phyloP scores from a whole-genome alignment of 2,888 invertebrate genomes.

The Aradus depressus region DNA sequence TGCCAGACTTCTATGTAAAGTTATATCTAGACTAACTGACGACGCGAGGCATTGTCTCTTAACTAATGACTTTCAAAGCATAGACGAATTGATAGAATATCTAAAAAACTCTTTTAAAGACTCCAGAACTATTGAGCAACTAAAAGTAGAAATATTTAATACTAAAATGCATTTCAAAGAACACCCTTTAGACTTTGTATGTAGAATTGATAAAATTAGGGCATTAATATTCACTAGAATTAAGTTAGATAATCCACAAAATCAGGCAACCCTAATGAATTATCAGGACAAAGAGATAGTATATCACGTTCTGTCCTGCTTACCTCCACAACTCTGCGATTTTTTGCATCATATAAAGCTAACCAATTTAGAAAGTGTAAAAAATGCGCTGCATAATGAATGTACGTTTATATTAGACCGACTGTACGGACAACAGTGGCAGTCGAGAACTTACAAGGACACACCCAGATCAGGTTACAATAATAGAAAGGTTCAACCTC shows the following conservation, averaged over 20 bases:
- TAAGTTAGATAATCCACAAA: background rate
- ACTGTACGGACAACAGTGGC: background rate
- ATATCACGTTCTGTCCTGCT: background rate
- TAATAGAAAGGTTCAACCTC: no score
- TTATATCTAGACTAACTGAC: background rate
- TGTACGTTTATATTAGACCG: background rate
- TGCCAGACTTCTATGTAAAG: background rate
- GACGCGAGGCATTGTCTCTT: background rate
- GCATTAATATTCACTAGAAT: background rate
- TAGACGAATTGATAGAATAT: background rate
- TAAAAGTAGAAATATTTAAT: background rate
- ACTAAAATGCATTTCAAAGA: background rate
- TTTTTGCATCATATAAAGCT: background rate
- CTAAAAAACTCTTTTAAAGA: background rate
- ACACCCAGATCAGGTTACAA: no score
- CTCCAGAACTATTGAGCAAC: background rate
- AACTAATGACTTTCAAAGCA: background rate
- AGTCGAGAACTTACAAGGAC: no score
- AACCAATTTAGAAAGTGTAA: background rate
- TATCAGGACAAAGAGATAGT: background rate
- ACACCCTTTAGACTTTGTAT: background rate
- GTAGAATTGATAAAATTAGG: background rate
- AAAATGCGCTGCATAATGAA: background rate
- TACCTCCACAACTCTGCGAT: conserved; percentile 2
- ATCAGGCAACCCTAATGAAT: background rate